Percentiles rank a stretch among this genome's conserved stretches.
Conservation (phyloP, 2,113 vertebrate genomes). For the Lagenorhynchus albirostris region DNA sequence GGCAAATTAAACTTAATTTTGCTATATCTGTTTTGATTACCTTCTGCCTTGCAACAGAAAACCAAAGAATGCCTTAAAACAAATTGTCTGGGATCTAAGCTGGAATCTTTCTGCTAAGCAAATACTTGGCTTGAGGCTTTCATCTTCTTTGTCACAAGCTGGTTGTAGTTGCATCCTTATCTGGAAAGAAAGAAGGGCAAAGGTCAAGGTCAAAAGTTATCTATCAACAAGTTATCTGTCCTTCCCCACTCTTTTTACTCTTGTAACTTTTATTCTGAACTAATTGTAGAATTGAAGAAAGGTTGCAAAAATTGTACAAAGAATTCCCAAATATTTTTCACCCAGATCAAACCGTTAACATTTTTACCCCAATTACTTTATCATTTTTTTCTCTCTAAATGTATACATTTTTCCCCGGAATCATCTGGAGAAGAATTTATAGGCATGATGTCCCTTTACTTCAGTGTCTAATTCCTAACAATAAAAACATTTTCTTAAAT, state of each 20-base stretch:
- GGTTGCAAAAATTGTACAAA: not conserved
- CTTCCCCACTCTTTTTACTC: not conserved
- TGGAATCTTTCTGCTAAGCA: not conserved
- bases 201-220: not conserved
- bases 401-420: not conserved
- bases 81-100: not conserved
- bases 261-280: not conserved
- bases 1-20: not conserved
- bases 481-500: conserved; percentile 1
- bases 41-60: not conserved
- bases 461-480: not conserved
- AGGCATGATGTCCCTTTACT: not conserved
- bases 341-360: not conserved
- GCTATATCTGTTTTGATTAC: not conserved
- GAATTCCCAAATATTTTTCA: not conserved
- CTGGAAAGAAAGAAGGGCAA: not conserved
- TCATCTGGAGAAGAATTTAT: not conserved
- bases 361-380: not conserved
- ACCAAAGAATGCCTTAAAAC: not conserved
- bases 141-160: not conserved
- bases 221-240: not conserved
- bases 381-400: not conserved
- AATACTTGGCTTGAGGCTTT: not conserved
- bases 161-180: not conserved
- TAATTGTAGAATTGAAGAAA: conserved; percentile 4